Conservation (phyloP, 1,140 invertebrate species). For the Magallana gigas region DNA sequence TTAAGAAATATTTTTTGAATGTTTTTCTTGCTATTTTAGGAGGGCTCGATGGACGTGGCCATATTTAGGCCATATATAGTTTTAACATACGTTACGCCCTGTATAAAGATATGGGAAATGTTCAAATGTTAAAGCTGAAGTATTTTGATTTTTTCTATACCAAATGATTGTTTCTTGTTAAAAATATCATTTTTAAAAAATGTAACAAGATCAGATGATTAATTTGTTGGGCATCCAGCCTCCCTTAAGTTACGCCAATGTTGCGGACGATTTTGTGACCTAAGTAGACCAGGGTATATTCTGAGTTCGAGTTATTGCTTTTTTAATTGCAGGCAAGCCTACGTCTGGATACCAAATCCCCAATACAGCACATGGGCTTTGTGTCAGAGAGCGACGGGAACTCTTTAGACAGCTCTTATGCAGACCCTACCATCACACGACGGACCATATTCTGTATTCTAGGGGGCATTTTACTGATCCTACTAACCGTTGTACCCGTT, state of each 20-base stretch:
- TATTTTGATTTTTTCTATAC: too few relatives aligned
- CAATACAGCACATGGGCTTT: background rate
- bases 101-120: too few relatives aligned
- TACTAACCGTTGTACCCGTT: background rate
- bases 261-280: too few relatives aligned
- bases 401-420: background rate
- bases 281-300: too few relatives aligned
- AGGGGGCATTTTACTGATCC: background rate
- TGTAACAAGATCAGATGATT: too few relatives aligned
- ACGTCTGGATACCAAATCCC: background rate
- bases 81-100: too few relatives aligned
- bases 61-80: background rate
- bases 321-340: background rate
- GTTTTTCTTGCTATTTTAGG: background rate
- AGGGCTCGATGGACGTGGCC: background rate
- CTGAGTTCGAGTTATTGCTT: too few relatives aligned
- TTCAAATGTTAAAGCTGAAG: too few relatives aligned
- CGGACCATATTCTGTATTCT: background rate
- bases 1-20: background rate
- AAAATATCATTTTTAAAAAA: too few relatives aligned
- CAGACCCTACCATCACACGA: background rate
- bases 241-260: too few relatives aligned
- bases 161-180: too few relatives aligned
- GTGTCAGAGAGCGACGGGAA: background rate
- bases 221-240: too few relatives aligned